Evolutionary conservation across 2,888 invertebrate genomes (phyloP).

Genomic region (Polydrusus cervinus): DNA sequence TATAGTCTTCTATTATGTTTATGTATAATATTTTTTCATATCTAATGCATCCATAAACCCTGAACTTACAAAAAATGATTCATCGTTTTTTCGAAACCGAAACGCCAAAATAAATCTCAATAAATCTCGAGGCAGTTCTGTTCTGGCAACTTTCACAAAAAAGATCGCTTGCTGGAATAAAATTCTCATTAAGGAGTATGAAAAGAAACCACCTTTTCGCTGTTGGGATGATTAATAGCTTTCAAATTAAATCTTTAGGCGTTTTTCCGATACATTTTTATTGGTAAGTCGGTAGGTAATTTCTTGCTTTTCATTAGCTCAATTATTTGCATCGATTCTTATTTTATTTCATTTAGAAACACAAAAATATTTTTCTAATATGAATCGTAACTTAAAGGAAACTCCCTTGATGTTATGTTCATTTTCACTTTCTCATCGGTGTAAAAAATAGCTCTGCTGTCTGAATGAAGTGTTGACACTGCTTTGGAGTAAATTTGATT

Average conservation of each 20-base stretch:
- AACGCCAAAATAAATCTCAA: constrained; percentile 8
- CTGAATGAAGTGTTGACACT: too few species aligned
- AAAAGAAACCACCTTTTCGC: constrained; percentile 20
- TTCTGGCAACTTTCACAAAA: constrained; percentile 10
- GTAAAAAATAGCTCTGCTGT: too few species aligned
- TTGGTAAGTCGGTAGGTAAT: neutral
- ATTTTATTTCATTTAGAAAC: too few species aligned
- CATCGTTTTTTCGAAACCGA: neutral
- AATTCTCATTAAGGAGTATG: constrained; percentile 11
- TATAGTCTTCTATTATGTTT: too few species aligned
- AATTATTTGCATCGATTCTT: too few species aligned
- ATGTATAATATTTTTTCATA: constrained; percentile 11
- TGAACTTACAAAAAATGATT: neutral
- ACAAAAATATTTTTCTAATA: too few species aligned
- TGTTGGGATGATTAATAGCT: constrained; percentile 19
- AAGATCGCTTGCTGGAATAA: constrained; percentile 11
- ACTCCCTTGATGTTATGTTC: too few species aligned
- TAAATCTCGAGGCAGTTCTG: constrained; percentile 11
- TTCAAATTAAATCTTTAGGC: constrained; percentile 12
- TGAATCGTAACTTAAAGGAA: too few species aligned
- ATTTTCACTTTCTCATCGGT: too few species aligned
- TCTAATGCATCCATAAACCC: neutral
- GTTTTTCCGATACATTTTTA: neutral
- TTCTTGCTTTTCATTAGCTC: too few species aligned
- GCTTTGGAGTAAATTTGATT: too few species aligned